A percentile compares a stretch with the other conserved stretches of the same genome.
Evolutionary conservation across 2,797 vertebrate species (phyloP).

Genomic region (Sebastes oblongus): DNA sequence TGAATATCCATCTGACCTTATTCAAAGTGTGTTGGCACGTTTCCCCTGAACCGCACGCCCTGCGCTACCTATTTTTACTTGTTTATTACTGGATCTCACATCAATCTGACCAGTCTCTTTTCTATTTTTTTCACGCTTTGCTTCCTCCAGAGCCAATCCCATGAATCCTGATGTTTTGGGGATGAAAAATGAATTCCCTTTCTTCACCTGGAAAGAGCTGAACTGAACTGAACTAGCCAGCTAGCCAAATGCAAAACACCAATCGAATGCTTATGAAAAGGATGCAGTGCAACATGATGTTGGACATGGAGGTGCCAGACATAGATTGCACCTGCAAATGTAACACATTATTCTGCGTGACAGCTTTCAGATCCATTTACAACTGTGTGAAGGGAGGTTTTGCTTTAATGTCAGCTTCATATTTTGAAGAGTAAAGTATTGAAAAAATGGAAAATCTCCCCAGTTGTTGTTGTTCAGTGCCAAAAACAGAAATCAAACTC

Average conservation of each 20-base stretch:
- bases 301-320: conserved; percentile 41
- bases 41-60: not conserved
- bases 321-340: conserved; percentile 40
- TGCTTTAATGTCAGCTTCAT: conserved; percentile 10
- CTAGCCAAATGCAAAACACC: not conserved
- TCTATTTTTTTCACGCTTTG: conserved; percentile 19
- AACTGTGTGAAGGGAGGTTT: conserved; percentile 12
- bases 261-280: not conserved
- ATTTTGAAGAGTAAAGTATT: not conserved
- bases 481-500: not conserved
- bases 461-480: not conserved
- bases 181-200: not conserved
- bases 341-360: conserved; percentile 46
- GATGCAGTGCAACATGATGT: conserved; percentile 21
- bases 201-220: conserved; percentile 20
- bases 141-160: conserved; percentile 3
- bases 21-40: not conserved
- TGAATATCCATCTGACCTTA: conserved; percentile 5
- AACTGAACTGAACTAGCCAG: not conserved
- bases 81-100: not conserved
- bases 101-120: conserved; percentile 22
- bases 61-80: not conserved
- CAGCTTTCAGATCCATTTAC: conserved; percentile 51
- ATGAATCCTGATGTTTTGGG: conserved; percentile 2
- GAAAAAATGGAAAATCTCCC: not conserved